Evolutionary conservation across 2,888 invertebrate species (phyloP), one percentile per base, ranked within the genome.

Genomic region (Nomada fucata): DNA sequence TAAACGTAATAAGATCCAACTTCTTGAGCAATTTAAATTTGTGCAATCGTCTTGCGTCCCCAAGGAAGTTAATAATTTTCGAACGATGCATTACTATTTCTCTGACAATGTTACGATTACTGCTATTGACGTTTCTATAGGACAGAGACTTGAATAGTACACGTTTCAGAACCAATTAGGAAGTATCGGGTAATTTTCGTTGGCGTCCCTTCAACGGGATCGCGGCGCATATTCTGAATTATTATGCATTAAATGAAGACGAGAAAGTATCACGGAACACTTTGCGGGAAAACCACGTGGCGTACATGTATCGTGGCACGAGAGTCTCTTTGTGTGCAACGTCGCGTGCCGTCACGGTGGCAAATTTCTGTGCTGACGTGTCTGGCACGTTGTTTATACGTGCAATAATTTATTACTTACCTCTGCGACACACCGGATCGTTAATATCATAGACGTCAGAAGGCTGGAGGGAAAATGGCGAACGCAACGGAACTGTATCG

Each of bases 381-480:
- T 61, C 70, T 77, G 74, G 36, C 72, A 69, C 85, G 71, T 82
- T 86, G 81, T 87, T 88, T 83, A 84, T 88, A 87, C 67, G 75
- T 76, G 73, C 79, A 76, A 85, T 88, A 88, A 88, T 87, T 87
- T 81, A 88, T 87, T 82, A 74, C 80, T 79, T 71, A 76, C 61
- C 63, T 61, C 78, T 63, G 52, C 78, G 70, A 78, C 64, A 64
- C 69, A 42, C 15, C 26, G 52, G 55, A 79, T 82, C 82, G 82
- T 82, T 82, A 82, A 82, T 88, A 80, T 79, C 71, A 42, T 55
- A 57, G 76, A 76, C 82, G 82, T 82, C 82, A 70, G 73, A 63
- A 60, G 61, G 69, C 29, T 73, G 83, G 60, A 36, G 7, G 36
- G 36, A 83, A 76, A 57, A 57, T 53, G 71, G 72, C 60, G 76